Evolutionary conservation across 2,888 invertebrate species (phyloP).

Genomic region (Digitonthophagus gazella): DNA sequence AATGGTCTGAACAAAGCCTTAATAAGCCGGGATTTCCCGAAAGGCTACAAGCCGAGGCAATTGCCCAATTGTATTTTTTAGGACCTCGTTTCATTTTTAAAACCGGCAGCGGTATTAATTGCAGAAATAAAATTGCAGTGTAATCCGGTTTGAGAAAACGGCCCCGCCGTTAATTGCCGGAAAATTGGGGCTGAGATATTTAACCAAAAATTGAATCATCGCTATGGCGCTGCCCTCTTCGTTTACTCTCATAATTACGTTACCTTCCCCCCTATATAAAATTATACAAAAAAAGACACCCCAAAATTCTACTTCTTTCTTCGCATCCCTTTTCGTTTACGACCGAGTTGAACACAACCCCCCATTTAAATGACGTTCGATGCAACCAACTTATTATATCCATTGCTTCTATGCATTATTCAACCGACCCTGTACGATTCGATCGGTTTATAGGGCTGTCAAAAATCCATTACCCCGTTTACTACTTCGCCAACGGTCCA

Average conservation of each 20-base stretch:
- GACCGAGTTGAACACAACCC: too few species aligned
- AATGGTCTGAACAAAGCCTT: background rate
- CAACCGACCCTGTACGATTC: background rate
- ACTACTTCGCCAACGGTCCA: background rate
- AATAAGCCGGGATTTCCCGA: background rate
- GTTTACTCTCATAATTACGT: background rate
- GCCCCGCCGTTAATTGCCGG: background rate
- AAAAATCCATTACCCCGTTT: background rate
- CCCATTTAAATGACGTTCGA: background rate
- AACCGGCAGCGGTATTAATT: background rate
- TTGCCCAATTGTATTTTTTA: background rate
- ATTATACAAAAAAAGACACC: background rate
- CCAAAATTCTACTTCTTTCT: too few species aligned
- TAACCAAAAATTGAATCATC: background rate
- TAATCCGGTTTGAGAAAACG: background rate
- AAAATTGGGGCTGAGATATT: background rate
- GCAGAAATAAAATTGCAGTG: background rate
- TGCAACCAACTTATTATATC: background rate
- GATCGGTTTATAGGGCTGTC: background rate
- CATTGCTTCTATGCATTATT: background rate
- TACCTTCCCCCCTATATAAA: background rate
- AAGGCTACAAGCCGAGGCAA: background rate
- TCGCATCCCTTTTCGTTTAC: too few species aligned
- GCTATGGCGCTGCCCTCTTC: background rate
- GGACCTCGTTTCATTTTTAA: background rate